A percentile compares a stretch with the other conserved stretches of the same genome.
These are phyloP conservation scores for Gnathonemus longibarbis DNA, from an alignment of 2,113 vertebrate genomes.

Conservation along the genomic window DNA sequence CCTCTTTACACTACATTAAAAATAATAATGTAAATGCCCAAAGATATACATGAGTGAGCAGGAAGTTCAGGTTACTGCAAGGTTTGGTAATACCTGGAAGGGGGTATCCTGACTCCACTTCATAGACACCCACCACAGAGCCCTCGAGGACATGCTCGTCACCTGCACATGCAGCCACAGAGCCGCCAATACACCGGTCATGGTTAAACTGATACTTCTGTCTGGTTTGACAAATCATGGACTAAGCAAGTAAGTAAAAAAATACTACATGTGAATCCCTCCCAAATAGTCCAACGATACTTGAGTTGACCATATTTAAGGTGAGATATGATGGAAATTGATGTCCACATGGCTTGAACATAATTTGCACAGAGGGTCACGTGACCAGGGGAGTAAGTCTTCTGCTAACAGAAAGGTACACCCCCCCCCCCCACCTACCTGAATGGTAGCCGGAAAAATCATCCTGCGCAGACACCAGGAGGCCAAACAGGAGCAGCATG, in stretches of 20 bases:
- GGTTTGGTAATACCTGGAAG: conserved; percentile 42
- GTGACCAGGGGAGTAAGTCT: neutral
- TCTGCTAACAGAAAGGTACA: neutral
- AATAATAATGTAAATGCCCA: neutral
- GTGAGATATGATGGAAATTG: neutral
- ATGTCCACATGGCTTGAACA: neutral
- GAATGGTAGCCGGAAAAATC: conserved; percentile 52
- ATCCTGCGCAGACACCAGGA: conserved; percentile 46
- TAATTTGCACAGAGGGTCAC: neutral
- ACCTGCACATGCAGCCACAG: conserved; percentile 40
- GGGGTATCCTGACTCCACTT: conserved; percentile 35
- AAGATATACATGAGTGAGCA: neutral
- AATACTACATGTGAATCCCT: neutral
- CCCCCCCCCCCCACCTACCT: conserved; percentile 35
- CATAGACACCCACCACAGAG: conserved; percentile 44
- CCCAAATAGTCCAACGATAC: neutral
- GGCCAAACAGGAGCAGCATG: conserved; percentile 28
- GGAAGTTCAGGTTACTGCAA: neutral
- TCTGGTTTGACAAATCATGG: neutral
- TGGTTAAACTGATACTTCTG: neutral
- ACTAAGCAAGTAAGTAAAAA: neutral
- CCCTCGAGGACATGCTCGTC: conserved; percentile 53
- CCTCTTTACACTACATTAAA: neutral
- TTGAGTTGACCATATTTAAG: neutral
- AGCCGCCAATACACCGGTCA: neutral